Conservation (phyloP, 30 jellyfish, hydroid and myxozoan genomes). For the Haliclystus octoradiatus region DNA sequence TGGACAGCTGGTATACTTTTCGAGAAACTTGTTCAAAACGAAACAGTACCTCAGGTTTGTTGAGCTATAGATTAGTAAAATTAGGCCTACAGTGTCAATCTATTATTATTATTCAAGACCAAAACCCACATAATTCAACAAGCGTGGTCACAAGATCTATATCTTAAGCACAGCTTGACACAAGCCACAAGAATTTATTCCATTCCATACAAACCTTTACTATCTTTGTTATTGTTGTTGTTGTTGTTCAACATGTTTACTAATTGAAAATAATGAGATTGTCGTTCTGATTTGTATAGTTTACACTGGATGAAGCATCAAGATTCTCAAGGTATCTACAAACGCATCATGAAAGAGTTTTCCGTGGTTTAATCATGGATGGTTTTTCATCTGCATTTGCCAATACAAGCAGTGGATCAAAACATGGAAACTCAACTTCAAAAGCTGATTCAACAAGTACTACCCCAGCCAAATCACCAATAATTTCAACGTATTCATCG, state of each 20-base stretch:
- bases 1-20: constrained; percentile 7
- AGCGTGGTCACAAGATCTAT: too few species aligned
- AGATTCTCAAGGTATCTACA: constrained; percentile 26
- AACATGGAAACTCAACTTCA: not conserved
- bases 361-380: constrained; percentile 56
- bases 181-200: too few species aligned
- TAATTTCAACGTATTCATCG: not conserved
- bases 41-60: not conserved
- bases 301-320: constrained; percentile 9
- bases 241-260: too few species aligned
- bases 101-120: too few species aligned
- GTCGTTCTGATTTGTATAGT: constrained; percentile 5
- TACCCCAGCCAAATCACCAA: not conserved
- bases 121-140: too few species aligned
- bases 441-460: not conserved
- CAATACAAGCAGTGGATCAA: constrained; percentile 1
- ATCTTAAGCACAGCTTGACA: too few species aligned
- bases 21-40: not conserved
- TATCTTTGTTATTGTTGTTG: too few species aligned
- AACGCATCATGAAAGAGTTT: constrained; percentile 32
- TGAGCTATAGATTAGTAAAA: too few species aligned
- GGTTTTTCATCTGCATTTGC: constrained; percentile 68
- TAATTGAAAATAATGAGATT: too few species aligned
- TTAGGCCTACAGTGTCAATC: too few species aligned
- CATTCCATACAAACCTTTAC: too few species aligned